Evolutionary conservation across 2,797 vertebrate genomes (phyloP).

Genomic region (Fistularia commersonii): DNA sequence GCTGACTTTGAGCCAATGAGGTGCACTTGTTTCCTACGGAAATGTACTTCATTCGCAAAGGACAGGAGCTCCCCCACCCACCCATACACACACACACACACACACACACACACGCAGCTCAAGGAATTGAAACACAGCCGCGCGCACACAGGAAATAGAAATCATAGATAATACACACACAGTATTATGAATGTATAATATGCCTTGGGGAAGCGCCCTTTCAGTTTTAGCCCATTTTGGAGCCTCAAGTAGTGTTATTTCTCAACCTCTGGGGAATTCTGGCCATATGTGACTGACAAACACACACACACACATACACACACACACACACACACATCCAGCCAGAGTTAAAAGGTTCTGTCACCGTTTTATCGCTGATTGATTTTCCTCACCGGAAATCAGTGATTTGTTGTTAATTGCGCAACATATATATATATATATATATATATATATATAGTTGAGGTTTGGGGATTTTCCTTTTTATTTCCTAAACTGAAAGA

Average conservation of each 20-base stretch:
- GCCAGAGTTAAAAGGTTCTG: conserved; percentile 27
- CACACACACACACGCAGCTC: not conserved
- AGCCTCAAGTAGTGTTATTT: conserved; percentile 39
- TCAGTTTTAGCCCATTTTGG: conserved; percentile 50
- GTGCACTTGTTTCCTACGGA: conserved; percentile 82
- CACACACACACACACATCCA: conserved; percentile 8
- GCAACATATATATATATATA: conserved; percentile 15
- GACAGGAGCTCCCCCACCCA: conserved; percentile 43
- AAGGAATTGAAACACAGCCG: conserved; percentile 6
- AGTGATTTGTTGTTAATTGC: conserved; percentile 36
- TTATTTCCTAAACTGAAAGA: too few relatives aligned
- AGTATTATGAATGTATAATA: conserved; percentile 74
- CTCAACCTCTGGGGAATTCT: conserved; percentile 22
- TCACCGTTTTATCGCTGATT: conserved; percentile 23
- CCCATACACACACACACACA: conserved; percentile 5
- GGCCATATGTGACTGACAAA: conserved; percentile 10
- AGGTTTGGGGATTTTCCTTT: conserved; percentile 25
- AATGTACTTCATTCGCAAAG: conserved; percentile 73
- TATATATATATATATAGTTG: too few relatives aligned
- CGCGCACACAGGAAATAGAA: too few relatives aligned
- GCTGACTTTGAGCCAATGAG: conserved; percentile 64
- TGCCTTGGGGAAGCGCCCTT: conserved; percentile 56
- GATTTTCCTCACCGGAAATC: conserved; percentile 20
- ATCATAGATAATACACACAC: too few relatives aligned
- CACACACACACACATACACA: too few relatives aligned